Evolutionary conservation across 2,113 vertebrate genomes (phyloP).

Genomic region (Cyanoderma ruficeps): DNA sequence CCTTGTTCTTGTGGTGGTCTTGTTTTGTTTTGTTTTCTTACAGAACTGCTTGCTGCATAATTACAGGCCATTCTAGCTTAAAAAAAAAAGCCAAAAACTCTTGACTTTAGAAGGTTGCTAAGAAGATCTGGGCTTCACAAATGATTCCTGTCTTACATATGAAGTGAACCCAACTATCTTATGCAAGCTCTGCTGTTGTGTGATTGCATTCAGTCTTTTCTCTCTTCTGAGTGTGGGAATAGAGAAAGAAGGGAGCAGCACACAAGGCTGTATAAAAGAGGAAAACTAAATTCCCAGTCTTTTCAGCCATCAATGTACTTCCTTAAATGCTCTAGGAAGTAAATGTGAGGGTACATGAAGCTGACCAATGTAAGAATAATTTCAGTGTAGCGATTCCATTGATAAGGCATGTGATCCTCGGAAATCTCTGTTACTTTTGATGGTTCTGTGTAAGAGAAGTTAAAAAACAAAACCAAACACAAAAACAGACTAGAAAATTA

Average conservation of each 20-base stretch:
- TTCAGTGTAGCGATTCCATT: not conserved
- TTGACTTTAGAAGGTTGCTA: not conserved
- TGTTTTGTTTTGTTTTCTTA: not conserved
- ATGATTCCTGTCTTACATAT: not conserved
- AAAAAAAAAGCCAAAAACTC: not conserved
- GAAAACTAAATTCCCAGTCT: not conserved
- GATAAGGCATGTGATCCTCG: not conserved
- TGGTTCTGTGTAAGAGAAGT: not conserved
- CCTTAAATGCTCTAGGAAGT: not conserved
- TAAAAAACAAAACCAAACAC: not conserved
- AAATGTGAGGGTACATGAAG: not conserved
- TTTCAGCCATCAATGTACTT: not conserved
- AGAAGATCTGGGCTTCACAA: not conserved
- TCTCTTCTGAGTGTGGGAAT: not conserved
- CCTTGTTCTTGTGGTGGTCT: rapidly evolving
- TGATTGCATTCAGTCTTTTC: not conserved
- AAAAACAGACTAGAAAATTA: not conserved
- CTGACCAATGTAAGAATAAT: not conserved
- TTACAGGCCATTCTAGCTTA: not conserved
- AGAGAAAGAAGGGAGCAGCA: not conserved
- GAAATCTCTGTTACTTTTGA: not conserved
- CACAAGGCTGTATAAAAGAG: not conserved
- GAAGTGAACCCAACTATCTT: not conserved
- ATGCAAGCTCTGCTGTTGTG: not conserved
- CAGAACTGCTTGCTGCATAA: not conserved